phyloP scores from a whole-genome alignment of 64 coral and sea anemone genomes.

The Hydrozoanthus tunicans region DNA sequence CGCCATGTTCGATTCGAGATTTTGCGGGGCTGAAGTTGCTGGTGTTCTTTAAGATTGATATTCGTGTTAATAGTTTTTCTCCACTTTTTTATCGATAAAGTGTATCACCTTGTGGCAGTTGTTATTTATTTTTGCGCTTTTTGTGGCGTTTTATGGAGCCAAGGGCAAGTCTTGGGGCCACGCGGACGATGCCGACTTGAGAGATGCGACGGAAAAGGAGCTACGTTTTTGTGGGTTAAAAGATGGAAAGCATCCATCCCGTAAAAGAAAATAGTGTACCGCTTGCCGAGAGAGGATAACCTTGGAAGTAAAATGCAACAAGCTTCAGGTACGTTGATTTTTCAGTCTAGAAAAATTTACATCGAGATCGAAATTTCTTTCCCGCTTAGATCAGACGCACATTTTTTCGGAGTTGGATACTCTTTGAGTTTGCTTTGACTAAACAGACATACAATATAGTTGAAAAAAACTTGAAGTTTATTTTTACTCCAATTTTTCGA shows the following conservation, averaged over 20 bases:
- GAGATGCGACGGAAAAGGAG: slow-evolving; percentile 14
- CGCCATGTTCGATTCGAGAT: slow-evolving; percentile 27
- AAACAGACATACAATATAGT: not conserved
- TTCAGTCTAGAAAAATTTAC: not conserved
- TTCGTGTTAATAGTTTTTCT: not conserved
- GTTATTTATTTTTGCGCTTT: not conserved
- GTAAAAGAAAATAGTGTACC: slow-evolving; percentile 38
- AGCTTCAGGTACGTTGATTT: slow-evolving; percentile 37
- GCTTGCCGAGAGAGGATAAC: slow-evolving; percentile 25
- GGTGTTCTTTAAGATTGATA: not conserved
- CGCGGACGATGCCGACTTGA: not conserved
- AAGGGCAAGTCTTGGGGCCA: slow-evolving; percentile 47
- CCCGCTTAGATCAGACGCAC: not conserved
- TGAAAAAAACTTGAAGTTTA: slow-evolving; percentile 10
- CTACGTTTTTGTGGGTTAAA: slow-evolving; percentile 15
- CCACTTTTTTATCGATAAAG: not conserved
- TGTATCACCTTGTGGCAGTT: not conserved
- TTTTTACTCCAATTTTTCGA: slow-evolving; percentile 3
- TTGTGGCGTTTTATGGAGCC: slow-evolving; percentile 12
- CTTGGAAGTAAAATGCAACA: slow-evolving; percentile 40
- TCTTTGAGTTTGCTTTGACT: not conserved
- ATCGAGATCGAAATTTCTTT: not conserved
- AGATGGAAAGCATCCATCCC: slow-evolving; percentile 27
- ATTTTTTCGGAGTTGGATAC: not conserved
- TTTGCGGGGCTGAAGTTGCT: not conserved